Evolutionary conservation across 2,888 invertebrate species (phyloP).

Genomic region (Dyspetes luteomarginatus): DNA sequence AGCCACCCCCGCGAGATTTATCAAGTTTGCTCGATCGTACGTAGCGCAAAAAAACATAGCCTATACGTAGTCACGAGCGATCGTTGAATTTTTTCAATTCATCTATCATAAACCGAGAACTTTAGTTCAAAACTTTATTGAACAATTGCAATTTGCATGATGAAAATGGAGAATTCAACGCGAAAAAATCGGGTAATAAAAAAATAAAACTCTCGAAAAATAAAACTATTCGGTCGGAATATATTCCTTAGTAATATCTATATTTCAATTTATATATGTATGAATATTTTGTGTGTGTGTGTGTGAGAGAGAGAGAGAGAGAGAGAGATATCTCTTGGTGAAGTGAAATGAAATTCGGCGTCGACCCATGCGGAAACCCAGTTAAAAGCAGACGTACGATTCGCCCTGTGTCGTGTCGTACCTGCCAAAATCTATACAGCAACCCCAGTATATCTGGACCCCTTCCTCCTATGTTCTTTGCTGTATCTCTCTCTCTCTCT

Average conservation of each 20-base stretch:
- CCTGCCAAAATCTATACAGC: slow-evolving; percentile 18
- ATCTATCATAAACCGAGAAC: not conserved
- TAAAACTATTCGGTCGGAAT: slow-evolving; percentile 23
- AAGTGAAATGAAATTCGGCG: slow-evolving; percentile 69
- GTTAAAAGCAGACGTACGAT: slow-evolving; percentile 71
- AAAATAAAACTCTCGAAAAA: slow-evolving; percentile 1
- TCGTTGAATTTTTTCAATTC: not conserved
- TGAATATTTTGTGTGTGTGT: not conserved
- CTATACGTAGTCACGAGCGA: not conserved
- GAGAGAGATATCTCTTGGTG: slow-evolving; percentile 48
- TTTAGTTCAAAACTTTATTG: slow-evolving; percentile 2
- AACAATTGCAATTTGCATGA: slow-evolving; percentile 13
- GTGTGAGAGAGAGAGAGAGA: too few species aligned
- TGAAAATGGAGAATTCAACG: not conserved
- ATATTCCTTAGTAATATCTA: slow-evolving; percentile 17
- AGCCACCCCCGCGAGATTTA: not conserved
- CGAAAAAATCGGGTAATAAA: not conserved
- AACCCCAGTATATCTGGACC: slow-evolving; percentile 40
- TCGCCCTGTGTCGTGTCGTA: slow-evolving; percentile 22
- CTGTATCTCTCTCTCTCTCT: slow-evolving; percentile 39
- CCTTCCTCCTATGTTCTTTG: slow-evolving; percentile 7
- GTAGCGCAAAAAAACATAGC: not conserved
- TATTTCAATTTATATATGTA: not conserved
- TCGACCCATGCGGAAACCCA: slow-evolving; percentile 72
- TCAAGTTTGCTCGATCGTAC: not conserved